phyloP scores from a whole-genome alignment of 2,113 vertebrate species.

The Oxyruncus cristatus region DNA sequence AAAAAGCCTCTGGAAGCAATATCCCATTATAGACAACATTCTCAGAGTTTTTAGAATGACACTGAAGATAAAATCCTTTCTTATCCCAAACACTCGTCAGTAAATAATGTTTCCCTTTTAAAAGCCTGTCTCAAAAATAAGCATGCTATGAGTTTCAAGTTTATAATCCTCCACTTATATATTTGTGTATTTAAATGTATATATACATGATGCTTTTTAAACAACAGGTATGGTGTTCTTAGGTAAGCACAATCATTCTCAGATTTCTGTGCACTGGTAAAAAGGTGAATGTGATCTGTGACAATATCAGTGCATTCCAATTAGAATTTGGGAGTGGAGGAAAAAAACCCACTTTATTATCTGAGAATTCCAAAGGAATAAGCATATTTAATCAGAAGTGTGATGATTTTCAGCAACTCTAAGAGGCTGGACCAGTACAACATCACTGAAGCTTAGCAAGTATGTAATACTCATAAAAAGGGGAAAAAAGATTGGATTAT shows the following conservation, averaged over 20 bases:
- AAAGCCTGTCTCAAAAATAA: not conserved
- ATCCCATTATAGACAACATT: not conserved
- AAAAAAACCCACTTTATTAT: fast-evolving
- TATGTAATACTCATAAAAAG: not conserved
- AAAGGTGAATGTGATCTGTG: not conserved
- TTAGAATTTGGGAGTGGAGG: not conserved
- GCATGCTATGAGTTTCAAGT: not conserved
- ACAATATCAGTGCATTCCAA: not conserved
- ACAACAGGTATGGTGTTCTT: not conserved
- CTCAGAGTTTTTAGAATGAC: not conserved
- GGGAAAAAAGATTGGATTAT: not conserved
- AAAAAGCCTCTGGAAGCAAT: not conserved
- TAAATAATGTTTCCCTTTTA: not conserved
- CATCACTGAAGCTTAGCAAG: not conserved
- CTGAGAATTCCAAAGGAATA: not conserved
- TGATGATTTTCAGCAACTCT: not conserved
- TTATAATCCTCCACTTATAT: not conserved
- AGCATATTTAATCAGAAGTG: not conserved
- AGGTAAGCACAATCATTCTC: not conserved
- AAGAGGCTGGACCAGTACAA: not conserved
- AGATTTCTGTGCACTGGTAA: not conserved
- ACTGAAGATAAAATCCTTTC: not conserved
- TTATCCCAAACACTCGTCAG: not conserved
- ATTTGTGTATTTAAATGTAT: not conserved
- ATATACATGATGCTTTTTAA: not conserved